Percentiles rank a stretch among this genome's conserved stretches.
Conservation (phyloP, 2,888 invertebrate species). For the Lycia hirtaria region DNA sequence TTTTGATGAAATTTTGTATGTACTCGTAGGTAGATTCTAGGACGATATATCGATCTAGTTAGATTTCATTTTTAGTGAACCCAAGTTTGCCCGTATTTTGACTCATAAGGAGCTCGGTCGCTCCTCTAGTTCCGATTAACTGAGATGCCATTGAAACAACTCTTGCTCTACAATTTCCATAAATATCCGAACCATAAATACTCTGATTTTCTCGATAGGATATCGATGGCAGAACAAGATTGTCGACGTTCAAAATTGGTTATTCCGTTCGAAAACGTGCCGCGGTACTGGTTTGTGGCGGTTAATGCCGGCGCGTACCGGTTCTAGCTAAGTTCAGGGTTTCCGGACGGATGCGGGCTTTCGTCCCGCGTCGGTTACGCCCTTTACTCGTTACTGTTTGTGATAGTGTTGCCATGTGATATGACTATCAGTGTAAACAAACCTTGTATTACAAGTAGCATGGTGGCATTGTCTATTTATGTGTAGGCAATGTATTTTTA, state of each 20-base stretch:
- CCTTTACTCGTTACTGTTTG: slow-evolving; percentile 22
- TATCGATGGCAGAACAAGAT: slow-evolving; percentile 43
- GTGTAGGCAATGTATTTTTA: too few relatives aligned
- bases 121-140: too few relatives aligned
- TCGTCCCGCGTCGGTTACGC: slow-evolving; percentile 38
- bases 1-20: too few relatives aligned
- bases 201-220: slow-evolving; percentile 27
- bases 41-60: too few relatives aligned
- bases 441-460: too few relatives aligned
- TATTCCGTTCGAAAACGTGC: slow-evolving; percentile 66
- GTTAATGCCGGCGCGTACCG: slow-evolving; percentile 36
- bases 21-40: too few relatives aligned
- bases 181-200: slow-evolving; percentile 26
- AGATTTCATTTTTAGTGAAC: too few relatives aligned
- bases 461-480: too few relatives aligned
- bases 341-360: slow-evolving; percentile 47
- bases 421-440: slow-evolving; percentile 6
- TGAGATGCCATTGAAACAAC: not conserved
- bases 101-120: too few relatives aligned
- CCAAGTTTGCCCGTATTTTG: too few relatives aligned
- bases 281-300: slow-evolving; percentile 49
- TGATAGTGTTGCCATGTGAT: slow-evolving; percentile 27
- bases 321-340: slow-evolving; percentile 36
- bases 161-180: slow-evolving; percentile 29
- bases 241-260: slow-evolving; percentile 58